Evolutionary conservation across 2,113 vertebrate genomes (phyloP), one percentile per base, ranked within the genome.

Genomic region (Oncorhynchus tshawytscha): DNA sequence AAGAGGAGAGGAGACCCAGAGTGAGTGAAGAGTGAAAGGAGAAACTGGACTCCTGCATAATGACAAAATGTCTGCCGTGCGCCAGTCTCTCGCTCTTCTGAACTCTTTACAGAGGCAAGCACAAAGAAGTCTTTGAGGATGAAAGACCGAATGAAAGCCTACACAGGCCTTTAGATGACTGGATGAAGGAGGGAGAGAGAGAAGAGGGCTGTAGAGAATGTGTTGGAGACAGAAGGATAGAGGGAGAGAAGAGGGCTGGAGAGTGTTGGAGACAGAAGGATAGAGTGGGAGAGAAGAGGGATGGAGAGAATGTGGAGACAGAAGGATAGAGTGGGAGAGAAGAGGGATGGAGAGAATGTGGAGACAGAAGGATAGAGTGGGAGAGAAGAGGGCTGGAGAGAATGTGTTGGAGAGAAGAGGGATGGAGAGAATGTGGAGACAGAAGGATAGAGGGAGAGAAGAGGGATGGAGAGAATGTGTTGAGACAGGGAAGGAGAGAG

Each of bases 121-220:
- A 39, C 34, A 39, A 39, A 77, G 82, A 76, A 73, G 7, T 5
- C 34, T 39, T 1, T 9, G 60, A 71, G 24, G 18, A 70, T 22
- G 39, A 25, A 80, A 74, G 76, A 13, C 18, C 48, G 64, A 75
- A 85, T 85, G 75, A 86, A 85, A 90, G 81, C 78, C 51, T 69
- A 86, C 70, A 78, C 71, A 70, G 39, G 70, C 74, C 78, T 75
- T 83, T 79, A 81, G 81, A 88, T 78, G 79, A 82, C 57, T 31
- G 49, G 67, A 59, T 64, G 60, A 77, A 57, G 65, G 66, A 71
- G 39, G 9, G 39, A 39, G 7, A 39, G 34, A 20, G 5, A 5
- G 51, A 54, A 18, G 16, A 15, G 16, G 51, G 0, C 0, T 4
- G 15, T 2, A 54, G 51, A 54, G 2, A 74, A 60, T 34, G 31